Conservation (phyloP, 1,140 invertebrate species). For the Drosophila santomea region DNA sequence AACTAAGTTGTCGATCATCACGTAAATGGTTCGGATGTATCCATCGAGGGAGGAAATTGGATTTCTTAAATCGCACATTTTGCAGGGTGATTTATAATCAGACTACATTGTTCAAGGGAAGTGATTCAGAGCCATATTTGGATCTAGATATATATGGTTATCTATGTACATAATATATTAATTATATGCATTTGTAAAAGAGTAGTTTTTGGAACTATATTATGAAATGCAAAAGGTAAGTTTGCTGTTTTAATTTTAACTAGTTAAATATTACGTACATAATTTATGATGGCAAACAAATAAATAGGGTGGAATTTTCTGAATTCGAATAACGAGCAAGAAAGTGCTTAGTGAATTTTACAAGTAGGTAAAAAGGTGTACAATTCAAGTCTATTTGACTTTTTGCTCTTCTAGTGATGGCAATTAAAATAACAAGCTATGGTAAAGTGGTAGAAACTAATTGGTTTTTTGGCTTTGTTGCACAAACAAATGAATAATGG, state of each 20-base stretch:
- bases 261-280: not conserved
- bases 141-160: too few species aligned
- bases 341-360: too few species aligned
- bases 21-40: constrained; percentile 7
- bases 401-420: not conserved
- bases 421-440: not conserved
- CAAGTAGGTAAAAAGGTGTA: too few species aligned
- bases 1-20: constrained; percentile 29
- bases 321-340: too few species aligned
- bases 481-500: constrained; percentile 24
- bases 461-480: constrained; percentile 4
- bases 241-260: not conserved
- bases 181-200: too few species aligned
- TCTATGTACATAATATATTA: too few species aligned
- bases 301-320: not conserved
- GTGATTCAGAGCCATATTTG: not conserved
- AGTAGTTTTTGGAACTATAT: too few species aligned
- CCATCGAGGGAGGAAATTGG: constrained; percentile 34
- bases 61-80: constrained; percentile 19
- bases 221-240: too few species aligned
- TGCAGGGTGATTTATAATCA: not conserved
- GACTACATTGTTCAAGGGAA: not conserved
- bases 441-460: not conserved
- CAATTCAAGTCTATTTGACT: too few species aligned
- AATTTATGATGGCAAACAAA: too few species aligned